Evolutionary conservation across 2,797 vertebrate species (phyloP), one percentile per base, ranked within the genome.

Genomic region (Naso thynnoides): DNA sequence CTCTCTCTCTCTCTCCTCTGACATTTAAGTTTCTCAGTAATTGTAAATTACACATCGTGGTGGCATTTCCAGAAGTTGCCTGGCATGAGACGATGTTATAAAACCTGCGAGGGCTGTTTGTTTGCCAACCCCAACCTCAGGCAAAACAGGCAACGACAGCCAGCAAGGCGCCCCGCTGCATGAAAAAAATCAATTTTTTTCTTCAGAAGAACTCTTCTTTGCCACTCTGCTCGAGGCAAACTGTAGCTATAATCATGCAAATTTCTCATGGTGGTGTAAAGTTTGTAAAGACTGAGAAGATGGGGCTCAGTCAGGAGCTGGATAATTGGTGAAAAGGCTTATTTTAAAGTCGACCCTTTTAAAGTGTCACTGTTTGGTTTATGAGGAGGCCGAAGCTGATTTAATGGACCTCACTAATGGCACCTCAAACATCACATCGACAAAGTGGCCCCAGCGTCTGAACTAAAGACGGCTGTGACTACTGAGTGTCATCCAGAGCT

Each of bases 1-100:
- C 11, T 67, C 23, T n/a, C 59, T 64, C 36, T n/a, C n/a, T n/a
- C n/a, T n/a, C n/a, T n/a, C 52, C 16, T 10, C 70, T 82, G 76
- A 76, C 62, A 78, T 76, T 76, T 60, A 45, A n/a, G 19, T 66
- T 42, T 48, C 53, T 78, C 78, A 39, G 82, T 89, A 85, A 87
- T 83, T 81, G 39, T 73, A 19, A 77, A 81, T 82, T 76, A 50
- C 65, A 60, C n/a, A 5, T 64, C 44, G 39, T 47, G 55, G 62
- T 80, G 70, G 73, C 39, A 16, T 69, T 79, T 84, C 70, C 77
- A 79, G 69, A 70, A 53, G 47, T 61, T 70, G 39, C 50, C 55
- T 86, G 80, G 83, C 84, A 78, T 54, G 67, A 81, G 58, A 59
- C 0, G 0, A 13, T 56, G 58, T 39, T 87, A 59, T 87, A 82